Evolutionary conservation across 2,113 vertebrate species (phyloP), one percentile per base, ranked within the genome.

Genomic region (Bagarius yarrelli): DNA sequence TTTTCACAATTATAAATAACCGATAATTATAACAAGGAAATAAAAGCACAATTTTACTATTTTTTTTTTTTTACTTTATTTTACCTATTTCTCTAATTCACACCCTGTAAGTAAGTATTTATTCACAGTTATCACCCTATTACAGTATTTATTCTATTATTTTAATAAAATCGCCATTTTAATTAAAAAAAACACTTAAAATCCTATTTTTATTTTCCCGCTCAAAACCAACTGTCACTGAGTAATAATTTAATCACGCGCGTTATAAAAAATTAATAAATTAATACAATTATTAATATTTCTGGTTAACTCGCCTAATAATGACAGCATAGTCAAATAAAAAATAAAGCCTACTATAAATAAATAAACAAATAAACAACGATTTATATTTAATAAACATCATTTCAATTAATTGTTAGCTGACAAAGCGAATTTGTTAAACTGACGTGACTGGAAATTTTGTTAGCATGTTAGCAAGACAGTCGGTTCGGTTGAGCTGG

Each of bases 401-500:
- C 23, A 63, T n/a, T 53, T 53, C 11, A 0, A 21, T 4, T 21
- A 21, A 19, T 21, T 23, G 19, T 2, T 9, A 4, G 50, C 8
- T 30, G n/a, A 50, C 2, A 50, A 52, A 8, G 14, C n/a, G 16
- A 23, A 27, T 19, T 30, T 52, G 13, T 52, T 52, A 11, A 30
- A 4, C 25, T 53, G n/a, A 21, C 47, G 69, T 72, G 18, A 30
- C 47, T 52, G 25, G 47, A 32, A 72, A 27, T 12, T 15, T 21
- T 72, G 69, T 47, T 72, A 72, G n/a, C 67, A 27, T 71, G 40
- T 50, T 71, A 71, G 69, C 69, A 18, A 18, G 67, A 3, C 8
- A 72, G 25, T 30, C 3, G 25, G 67, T 30, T 8, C 50, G 36
- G 23, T n/a, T 52, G 50, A 30, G 44, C 69, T 11, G 19, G 44